Evolutionary conservation across 2,113 vertebrate species (phyloP).

Genomic region (Psilopsiagon aymara): DNA sequence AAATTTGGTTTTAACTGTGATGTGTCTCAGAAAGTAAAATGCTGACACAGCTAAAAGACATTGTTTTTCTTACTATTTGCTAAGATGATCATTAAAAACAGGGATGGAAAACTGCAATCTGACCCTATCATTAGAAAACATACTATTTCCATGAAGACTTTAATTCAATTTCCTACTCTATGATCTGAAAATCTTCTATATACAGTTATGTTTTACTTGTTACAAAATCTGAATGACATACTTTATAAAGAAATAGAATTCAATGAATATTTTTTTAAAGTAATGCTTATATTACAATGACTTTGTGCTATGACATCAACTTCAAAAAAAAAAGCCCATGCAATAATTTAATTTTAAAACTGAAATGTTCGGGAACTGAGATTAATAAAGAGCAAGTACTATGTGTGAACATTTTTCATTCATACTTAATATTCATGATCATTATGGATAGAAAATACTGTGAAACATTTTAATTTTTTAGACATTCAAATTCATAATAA

Average conservation of each 20-base stretch:
- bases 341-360: conserved; percentile 23
- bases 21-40: not conserved
- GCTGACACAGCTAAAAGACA: not conserved
- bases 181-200: not conserved
- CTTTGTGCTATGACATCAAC: not conserved
- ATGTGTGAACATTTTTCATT: not conserved
- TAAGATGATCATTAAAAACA: not conserved
- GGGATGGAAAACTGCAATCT: not conserved
- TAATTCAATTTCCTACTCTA: not conserved
- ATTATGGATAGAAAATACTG: not conserved
- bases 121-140: not conserved
- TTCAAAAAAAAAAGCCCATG: not conserved
- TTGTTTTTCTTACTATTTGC: not conserved
- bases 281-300: not conserved
- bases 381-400: conserved; percentile 36
- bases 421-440: not conserved
- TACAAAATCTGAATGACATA: not conserved
- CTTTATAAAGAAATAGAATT: not conserved
- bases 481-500: conserved; percentile 33
- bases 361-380: conserved; percentile 16
- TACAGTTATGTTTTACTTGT: not conserved
- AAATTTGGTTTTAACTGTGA: not conserved
- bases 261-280: not conserved
- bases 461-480: conserved; percentile 13
- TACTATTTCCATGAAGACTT: not conserved